Percentiles rank a stretch among this genome's conserved stretches.
phyloP scores from a whole-genome alignment of 2,888 invertebrate genomes.

The Lottia gigantea region DNA sequence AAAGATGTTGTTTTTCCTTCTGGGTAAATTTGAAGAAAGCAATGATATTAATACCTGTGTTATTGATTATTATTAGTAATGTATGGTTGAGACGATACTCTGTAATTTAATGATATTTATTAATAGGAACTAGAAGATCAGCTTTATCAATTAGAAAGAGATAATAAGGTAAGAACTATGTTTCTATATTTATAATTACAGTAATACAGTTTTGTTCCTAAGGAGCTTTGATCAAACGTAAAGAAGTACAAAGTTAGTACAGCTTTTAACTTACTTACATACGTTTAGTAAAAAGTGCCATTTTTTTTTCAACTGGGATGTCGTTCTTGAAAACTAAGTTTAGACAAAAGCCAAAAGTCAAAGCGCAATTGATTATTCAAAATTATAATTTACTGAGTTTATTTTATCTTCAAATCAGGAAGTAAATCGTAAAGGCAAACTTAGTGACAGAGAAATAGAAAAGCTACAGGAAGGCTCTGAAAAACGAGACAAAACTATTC shows the following conservation, averaged over 20 bases:
- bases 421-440: constrained; percentile 24
- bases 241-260: too few relatives aligned
- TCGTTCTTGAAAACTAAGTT: not conserved
- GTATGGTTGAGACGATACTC: too few relatives aligned
- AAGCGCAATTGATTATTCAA: not conserved
- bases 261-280: too few relatives aligned
- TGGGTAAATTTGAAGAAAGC: too few relatives aligned
- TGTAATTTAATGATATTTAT: too few relatives aligned
- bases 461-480: constrained; percentile 27
- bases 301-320: too few relatives aligned
- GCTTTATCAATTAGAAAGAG: constrained; percentile 34
- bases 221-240: too few relatives aligned
- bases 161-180: constrained; percentile 31
- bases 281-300: too few relatives aligned
- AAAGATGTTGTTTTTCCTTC: too few relatives aligned
- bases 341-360: constrained; percentile 23
- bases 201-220: too few relatives aligned
- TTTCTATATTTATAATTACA: not conserved
- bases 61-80: too few relatives aligned
- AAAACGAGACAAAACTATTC: constrained; percentile 36
- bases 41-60: too few relatives aligned
- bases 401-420: constrained; percentile 18
- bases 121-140: constrained; percentile 49
- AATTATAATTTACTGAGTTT: not conserved
- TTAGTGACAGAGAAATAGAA: constrained; percentile 28